Evolutionary conservation across 2,113 vertebrate species (phyloP), one percentile per base, ranked within the genome.

Genomic region (Chaetorhynchus papuensis): DNA sequence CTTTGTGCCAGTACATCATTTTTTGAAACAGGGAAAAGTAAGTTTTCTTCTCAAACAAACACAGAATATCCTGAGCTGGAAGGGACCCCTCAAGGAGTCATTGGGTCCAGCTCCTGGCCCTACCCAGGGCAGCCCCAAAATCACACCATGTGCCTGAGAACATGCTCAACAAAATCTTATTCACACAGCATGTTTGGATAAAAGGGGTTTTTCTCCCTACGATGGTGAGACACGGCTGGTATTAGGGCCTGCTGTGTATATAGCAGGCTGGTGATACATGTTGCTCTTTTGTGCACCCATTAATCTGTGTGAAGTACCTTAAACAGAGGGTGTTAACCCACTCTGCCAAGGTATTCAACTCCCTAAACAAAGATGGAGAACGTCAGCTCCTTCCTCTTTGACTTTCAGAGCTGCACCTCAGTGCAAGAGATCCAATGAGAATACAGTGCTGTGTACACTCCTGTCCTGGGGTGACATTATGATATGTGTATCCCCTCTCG

Each of bases 101-200:
- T 0, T 16, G 12, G 63, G 27, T 33, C 42, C 26, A 83, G 7
- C 27, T 33, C 18, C 35, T 37, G 30, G 41, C 49, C 63, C 31
- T 56, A 47, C 31, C 41, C 5, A 47, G 41, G n/a, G 31, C 20
- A 75, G n/a, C 6, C 61, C 41, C 35, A 76, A 49, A 49, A 37
- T 63, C 56, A 82, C 27, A 16, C 42, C 49, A 14, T 3, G 31
- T 50, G 15, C 15, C 35, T 63, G 35, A 69, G 41, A 77, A 76
- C 20, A 10, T 4, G 26, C n/a, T 69, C 37, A 65, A 20, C 10
- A 59, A 71, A 81, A 30, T 5, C 22, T 77, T 61, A 27, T 0
- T 13, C 14, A 65, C 9, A 20, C 0, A 0, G 11, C 31, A 15
- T 3, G 2, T 31, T 77, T 54, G 44, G 45, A 26, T 68, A 52